Conservation (phyloP, 2,797 vertebrate species). For the Girardinus metallicus region DNA sequence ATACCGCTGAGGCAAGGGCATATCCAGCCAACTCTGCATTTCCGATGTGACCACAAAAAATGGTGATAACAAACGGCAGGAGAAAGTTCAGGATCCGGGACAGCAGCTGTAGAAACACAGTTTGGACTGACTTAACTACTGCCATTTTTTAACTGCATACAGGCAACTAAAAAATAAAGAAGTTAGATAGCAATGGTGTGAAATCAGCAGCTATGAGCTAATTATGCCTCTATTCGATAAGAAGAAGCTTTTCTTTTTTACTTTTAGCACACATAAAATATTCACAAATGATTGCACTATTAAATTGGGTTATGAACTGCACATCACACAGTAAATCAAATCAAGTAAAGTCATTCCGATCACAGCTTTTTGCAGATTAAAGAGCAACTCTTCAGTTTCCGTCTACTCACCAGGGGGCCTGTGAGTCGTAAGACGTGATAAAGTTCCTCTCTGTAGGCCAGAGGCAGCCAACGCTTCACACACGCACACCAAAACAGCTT, state of each 20-base stretch:
- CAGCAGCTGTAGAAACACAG: conserved; percentile 71
- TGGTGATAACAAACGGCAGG: conserved; percentile 74
- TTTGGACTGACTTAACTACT: background rate
- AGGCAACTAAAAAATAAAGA: conserved; percentile 5
- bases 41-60: conserved; percentile 82
- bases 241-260: background rate
- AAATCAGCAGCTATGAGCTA: conserved; percentile 14
- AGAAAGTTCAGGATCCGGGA: conserved; percentile 78
- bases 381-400: conserved; percentile 41
- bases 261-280: background rate
- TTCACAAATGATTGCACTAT: background rate
- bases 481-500: conserved; percentile 72
- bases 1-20: conserved; percentile 79
- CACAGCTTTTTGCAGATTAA: conserved; percentile 7
- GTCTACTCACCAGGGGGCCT: conserved; percentile 82
- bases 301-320: background rate
- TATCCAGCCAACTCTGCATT: conserved; percentile 81
- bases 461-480: conserved; percentile 71
- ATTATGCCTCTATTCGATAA: background rate
- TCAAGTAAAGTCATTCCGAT: background rate
- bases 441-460: conserved; percentile 82
- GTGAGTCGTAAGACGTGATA: conserved; percentile 76
- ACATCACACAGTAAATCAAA: conserved; percentile 6
- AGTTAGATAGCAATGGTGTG: conserved; percentile 5
- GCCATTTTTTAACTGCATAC: background rate